These are phyloP conservation scores for Zalophus californianus DNA, from an alignment of 2,797 vertebrate species.

Conservation along the genomic window DNA sequence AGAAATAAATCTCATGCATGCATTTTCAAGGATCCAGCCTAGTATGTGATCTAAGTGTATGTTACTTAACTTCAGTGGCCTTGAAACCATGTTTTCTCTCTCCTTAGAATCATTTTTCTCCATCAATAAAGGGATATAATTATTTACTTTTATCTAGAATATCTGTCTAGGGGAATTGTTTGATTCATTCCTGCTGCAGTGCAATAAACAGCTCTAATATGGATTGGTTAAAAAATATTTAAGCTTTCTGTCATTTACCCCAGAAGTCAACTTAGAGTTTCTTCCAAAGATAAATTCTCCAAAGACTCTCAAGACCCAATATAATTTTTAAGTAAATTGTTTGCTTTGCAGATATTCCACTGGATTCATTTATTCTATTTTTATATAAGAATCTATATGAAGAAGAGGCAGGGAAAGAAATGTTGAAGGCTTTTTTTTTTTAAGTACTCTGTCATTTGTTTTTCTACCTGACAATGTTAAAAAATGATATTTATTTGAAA, in stretches of 20 bases:
- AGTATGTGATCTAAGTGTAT: background rate
- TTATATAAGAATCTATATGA: background rate
- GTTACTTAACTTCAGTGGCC: conserved; percentile 42
- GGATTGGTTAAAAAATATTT: background rate
- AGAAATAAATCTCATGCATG: conserved; percentile 62
- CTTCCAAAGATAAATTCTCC: conserved; percentile 26
- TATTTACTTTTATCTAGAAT: conserved; percentile 48
- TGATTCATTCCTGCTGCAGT: background rate
- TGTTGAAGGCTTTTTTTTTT: background rate
- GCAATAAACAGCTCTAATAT: background rate
- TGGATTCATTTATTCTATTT: background rate
- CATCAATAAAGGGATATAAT: background rate
- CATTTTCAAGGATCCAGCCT: conserved; percentile 56
- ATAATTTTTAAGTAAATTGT: background rate
- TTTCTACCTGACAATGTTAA: background rate
- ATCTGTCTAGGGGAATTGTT: background rate
- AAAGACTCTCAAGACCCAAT: background rate
- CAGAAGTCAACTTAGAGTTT: conserved; percentile 29
- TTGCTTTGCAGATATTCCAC: background rate
- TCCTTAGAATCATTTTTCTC: background rate
- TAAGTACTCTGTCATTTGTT: background rate
- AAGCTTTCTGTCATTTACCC: conserved; percentile 15
- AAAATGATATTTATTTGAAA: background rate
- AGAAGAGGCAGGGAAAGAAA: background rate
- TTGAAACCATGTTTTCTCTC: conserved; percentile 24